Evolutionary conservation across 2,113 vertebrate genomes (phyloP), one percentile per base, ranked within the genome.

Genomic region (Cyprinodon brontotheroides): DNA sequence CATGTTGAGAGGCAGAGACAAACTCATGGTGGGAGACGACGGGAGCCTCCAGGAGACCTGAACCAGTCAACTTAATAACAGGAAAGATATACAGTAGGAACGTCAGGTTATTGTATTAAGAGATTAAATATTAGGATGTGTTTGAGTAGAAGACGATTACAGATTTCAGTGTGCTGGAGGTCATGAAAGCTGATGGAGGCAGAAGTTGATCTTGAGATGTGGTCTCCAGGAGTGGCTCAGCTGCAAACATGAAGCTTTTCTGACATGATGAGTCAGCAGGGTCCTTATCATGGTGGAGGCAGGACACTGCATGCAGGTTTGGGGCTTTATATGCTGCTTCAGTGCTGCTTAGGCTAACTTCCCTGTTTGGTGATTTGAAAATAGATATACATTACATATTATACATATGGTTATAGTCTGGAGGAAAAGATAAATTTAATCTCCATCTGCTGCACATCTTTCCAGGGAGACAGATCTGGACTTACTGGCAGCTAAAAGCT

Each of bases 181-280:
- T 75, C 84, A 84, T 79, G 84, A 96, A 96, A 75, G 93, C 93
- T 17, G 94, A 91, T 1, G 94, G 93, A 53, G 93, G 91, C 77
- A 92, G 64, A 3, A 96, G 92, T 70, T 92, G 57, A 2, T 91
- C 91, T 63, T 82, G 75, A 43, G 39, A 66, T n/a, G n/a, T n/a
- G n/a, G n/a, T n/a, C n/a, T n/a, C n/a, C n/a, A n/a, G n/a, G n/a
- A n/a, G n/a, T n/a, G n/a, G n/a, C n/a, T n/a, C n/a, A n/a, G n/a
- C n/a, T n/a, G n/a, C n/a, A n/a, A n/a, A n/a, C n/a, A n/a, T n/a
- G n/a, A n/a, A n/a, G n/a, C n/a, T n/a, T n/a, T n/a, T n/a, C n/a
- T n/a, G n/a, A n/a, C n/a, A n/a, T n/a, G n/a, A n/a, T n/a, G n/a
- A n/a, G n/a, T n/a, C n/a, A n/a, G n/a, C n/a, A n/a, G n/a, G n/a